Evolutionary conservation across 2,888 invertebrate species (phyloP), one percentile per base, ranked within the genome.

Genomic region (Hydrotaea cyrtoneurina): DNA sequence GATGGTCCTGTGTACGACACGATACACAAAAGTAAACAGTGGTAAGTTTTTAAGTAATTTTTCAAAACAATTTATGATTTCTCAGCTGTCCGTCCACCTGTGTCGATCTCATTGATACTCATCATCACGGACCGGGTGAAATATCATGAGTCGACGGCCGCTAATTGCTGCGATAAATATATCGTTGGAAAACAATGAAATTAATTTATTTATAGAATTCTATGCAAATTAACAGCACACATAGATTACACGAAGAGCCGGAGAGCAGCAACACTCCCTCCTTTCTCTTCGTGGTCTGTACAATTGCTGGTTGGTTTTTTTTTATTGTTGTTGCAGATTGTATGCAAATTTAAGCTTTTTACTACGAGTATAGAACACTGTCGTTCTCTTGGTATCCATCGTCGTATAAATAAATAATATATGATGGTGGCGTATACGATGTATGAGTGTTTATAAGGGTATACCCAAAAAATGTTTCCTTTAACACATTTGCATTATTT

Each of bases 1-100:
- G 95, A 95, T 88, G 95, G 95, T 84, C 93, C 94, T 78, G 93
- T 94, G 80, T 96, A 94, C 90, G 94, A 95, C 86, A 93, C 92
- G 85, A 93, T 96, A 86, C 94, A 94, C 90, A 94, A 94, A 91
- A 93, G 93, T 87, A 94, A 94, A 89, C 93, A 94, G 90, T 94
- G 95, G 95, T 95, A 87, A 89, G 91, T 90, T 75, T 62, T 43
- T 59, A 17, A 2, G 2, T 11, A n/a, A 53, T 21, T 55, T 55
- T 21, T 21, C 17, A 11, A 3, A 7, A 50, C 2, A 50, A 4
- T 31, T 31, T 31, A 31, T n/a, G 31, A 4, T 31, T 31, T 31
- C 31, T 26, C n/a, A 1, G 3, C 26, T 4, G 23, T 59, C 15
- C 26, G 21, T 59, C 23, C 43, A 13, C 11, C 43, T 43, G 43